A percentile compares a stretch with the other conserved stretches of the same genome.
These are phyloP conservation scores for Notolabrus celidotus DNA, from an alignment of 2,797 vertebrate genomes.

Conservation along the genomic window DNA sequence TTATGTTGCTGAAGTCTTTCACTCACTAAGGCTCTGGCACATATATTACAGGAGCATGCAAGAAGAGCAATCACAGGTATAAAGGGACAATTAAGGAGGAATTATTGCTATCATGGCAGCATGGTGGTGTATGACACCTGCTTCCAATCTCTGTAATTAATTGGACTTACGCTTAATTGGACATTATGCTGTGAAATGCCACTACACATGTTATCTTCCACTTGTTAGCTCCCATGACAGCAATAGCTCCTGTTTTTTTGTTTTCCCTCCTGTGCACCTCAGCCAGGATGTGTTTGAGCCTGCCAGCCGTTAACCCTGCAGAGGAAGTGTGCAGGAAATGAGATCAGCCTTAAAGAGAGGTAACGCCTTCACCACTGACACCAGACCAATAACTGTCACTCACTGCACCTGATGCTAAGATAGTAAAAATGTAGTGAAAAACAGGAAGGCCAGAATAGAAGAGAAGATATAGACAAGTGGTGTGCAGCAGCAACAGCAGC, in stretches of 20 bases:
- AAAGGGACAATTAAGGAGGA: slow-evolving; percentile 29
- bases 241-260: slow-evolving; percentile 56
- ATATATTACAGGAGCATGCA: not conserved
- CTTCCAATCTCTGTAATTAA: slow-evolving; percentile 20
- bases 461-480: slow-evolving; percentile 14
- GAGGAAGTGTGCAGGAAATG: slow-evolving; percentile 84
- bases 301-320: slow-evolving; percentile 77
- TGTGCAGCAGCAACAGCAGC: slow-evolving; percentile 2
- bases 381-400: slow-evolving; percentile 84
- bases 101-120: slow-evolving; percentile 29
- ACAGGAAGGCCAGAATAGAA: slow-evolving; percentile 63
- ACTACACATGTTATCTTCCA: slow-evolving; percentile 38
- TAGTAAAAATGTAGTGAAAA: slow-evolving; percentile 62
- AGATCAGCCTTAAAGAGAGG: slow-evolving; percentile 79
- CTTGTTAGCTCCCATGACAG: slow-evolving; percentile 52
- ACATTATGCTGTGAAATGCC: slow-evolving; percentile 38
- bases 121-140: slow-evolving; percentile 19
- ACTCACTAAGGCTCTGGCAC: not conserved
- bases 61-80: slow-evolving; percentile 8
- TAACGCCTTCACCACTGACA: slow-evolving; percentile 77
- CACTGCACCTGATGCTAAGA: slow-evolving; percentile 77
- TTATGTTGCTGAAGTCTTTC: not conserved
- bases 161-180: slow-evolving; percentile 27
- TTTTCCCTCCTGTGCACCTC: slow-evolving; percentile 53
- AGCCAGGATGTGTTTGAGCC: slow-evolving; percentile 68